Evolutionary conservation across 2,113 vertebrate species (phyloP), one percentile per base, ranked within the genome.

Genomic region (Serranochromis macrocephalus): DNA sequence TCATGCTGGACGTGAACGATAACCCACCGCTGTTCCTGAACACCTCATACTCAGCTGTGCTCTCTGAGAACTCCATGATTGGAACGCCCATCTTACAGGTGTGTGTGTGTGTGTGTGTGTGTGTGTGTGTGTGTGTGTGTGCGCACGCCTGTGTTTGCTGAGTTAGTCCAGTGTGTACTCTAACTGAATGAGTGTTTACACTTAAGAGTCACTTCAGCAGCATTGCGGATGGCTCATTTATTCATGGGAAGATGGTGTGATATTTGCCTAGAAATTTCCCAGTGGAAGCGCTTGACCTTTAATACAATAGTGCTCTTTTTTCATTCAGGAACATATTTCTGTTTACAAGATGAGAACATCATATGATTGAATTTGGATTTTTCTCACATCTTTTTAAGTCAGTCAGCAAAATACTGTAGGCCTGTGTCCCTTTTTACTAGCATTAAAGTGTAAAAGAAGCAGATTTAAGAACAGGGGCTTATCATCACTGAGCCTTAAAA

Each of bases 1-100:
- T 98, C 1, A 91, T 99, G 82, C 96, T 97, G 51, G 99, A 99
- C 40, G 96, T 98, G 14, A 99, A 99, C 7, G 99, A 99, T 91
- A 99, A 98, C 80, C 92, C 97, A 9, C 98, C 99, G 1, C 12
- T 97, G 90, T 99, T 99, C 55, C 95, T 96, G 84, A 97, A 97
- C 85, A 86, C 90, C 0, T 91, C 96, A 4, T 99, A 99, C 54
- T 96, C 96, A 3, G 94, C 97, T 33, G 97, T 97, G 26, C 93
- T 99, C 24, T 95, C 98, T 1, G 99, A 99, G 95, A 97, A 98
- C 19, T 97, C 97, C 87, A 97, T 99, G 94, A 97, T 98, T 33
- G 98, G 98, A 7, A 98, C 97, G 1, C 95, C 97, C 1, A 98
- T 98, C 57, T 89, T 99, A 75, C 97, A 99, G 92, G 95, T 96